These are phyloP conservation scores for Madoqua kirkii DNA, from an alignment of 2,113 vertebrate species.

Conservation along the genomic window DNA sequence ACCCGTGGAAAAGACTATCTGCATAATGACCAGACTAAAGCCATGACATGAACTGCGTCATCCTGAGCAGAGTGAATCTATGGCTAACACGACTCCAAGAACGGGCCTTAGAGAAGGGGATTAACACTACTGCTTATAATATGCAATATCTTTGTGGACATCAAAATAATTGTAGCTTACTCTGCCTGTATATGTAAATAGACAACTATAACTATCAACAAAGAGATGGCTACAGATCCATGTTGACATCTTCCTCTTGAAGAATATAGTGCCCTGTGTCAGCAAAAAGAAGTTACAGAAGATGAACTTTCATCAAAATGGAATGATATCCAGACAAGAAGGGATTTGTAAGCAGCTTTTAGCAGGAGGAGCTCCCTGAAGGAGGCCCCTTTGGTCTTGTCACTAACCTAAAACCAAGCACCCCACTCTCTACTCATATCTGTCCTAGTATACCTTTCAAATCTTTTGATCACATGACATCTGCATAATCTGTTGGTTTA, in stretches of 20 bases:
- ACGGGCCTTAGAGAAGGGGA: not conserved
- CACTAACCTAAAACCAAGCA: not conserved
- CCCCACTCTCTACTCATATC: not conserved
- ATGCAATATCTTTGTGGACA: not conserved
- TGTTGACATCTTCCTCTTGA: not conserved
- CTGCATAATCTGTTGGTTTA: not conserved
- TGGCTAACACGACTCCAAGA: not conserved
- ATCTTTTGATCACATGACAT: not conserved
- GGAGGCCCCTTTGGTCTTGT: not conserved
- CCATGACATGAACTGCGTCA: not conserved
- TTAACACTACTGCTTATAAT: not conserved
- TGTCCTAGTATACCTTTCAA: not conserved
- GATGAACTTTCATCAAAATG: not conserved
- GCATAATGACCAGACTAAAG: not conserved
- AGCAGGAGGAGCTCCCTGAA: not conserved
- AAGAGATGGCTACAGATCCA: not conserved
- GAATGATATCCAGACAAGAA: not conserved
- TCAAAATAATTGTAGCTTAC: not conserved
- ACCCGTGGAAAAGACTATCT: not conserved
- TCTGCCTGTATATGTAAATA: not conserved
- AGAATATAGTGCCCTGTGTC: not conserved
- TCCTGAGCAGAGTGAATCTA: not conserved
- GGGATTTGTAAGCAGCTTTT: not conserved
- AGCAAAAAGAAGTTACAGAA: not conserved
- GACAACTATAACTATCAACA: not conserved